Evolutionary conservation across 1,140 invertebrate genomes (phyloP), one percentile per base, ranked within the genome.

Genomic region (Daktulosphaira vitifoliae): DNA sequence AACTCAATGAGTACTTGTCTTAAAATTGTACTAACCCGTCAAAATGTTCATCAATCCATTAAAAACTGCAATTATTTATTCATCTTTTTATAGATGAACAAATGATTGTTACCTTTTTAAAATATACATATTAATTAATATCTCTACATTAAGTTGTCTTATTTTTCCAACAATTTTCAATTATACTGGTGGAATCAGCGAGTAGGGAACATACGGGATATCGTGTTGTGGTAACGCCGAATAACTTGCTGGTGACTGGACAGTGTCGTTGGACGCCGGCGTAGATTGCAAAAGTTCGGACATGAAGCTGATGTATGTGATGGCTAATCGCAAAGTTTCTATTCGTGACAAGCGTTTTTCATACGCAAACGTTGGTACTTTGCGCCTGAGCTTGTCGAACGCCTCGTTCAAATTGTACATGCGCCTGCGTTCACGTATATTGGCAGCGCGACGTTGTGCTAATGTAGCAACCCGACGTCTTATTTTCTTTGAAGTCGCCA

Each of bases 361-460:
- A 72, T 98, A 99, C 0, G 96, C 96, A 75, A 99, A 99, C 1
- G 96, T 99, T 22, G 96, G 96, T 11, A 98, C 95, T 79, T 95
- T 94, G 70, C 90, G 79, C 11, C 91, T 78, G 25, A 96, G 76
- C 73, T 92, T 91, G 72, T 98, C 93, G 72, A 98, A 99, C 3
- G 95, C 95, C 73, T 96, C 92, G 74, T 98, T 98, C 8, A 98
- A 80, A 76, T 96, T 97, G 73, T 96, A 93, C 94, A 98, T 98
- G 68, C 96, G 80, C 49, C 93, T 81, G 62, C 95, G 77, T 74
- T 98, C 95, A 0, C 95, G 82, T 68, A 97, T 94, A 76, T 96
- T 97, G 15, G 94, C 94, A 0, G 93, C 92, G 62, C 90, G 78
- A 38, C 92, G 78, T 72, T 95, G 92, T 0, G 90, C 91, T 67